A percentile compares a stretch with the other conserved stretches of the same genome.
Evolutionary conservation across 2,113 vertebrate species (phyloP).

Genomic region (Corythaeola cristata): DNA sequence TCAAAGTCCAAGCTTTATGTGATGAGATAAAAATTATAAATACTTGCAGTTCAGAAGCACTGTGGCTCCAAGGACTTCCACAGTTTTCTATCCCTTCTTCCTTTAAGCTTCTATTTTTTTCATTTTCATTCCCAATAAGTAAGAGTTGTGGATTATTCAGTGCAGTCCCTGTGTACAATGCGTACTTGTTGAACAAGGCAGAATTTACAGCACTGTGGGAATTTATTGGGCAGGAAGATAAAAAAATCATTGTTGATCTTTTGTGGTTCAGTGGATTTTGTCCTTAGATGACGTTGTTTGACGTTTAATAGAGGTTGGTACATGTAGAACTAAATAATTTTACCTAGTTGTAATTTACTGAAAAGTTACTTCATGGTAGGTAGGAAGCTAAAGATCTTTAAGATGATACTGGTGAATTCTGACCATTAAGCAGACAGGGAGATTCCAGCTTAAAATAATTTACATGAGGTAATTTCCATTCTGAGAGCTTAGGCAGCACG

Average conservation of each 20-base stretch:
- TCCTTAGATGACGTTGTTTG: neutral
- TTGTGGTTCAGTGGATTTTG: neutral
- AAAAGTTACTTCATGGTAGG: neutral
- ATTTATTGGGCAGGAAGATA: neutral
- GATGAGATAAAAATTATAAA: slow-evolving; percentile 2
- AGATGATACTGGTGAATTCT: neutral
- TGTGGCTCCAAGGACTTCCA: neutral
- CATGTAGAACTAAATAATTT: neutral
- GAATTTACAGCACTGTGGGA: neutral
- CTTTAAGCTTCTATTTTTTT: neutral
- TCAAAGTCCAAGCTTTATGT: neutral
- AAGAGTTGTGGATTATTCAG: neutral
- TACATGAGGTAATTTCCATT: neutral
- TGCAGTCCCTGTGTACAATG: neutral
- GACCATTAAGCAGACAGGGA: neutral
- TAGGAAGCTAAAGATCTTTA: neutral
- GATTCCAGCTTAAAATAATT: neutral
- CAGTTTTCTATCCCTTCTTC: neutral
- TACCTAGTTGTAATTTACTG: neutral
- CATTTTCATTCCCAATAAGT: neutral
- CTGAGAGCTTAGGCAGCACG: neutral
- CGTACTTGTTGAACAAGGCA: neutral
- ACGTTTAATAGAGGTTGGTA: neutral
- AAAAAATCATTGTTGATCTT: neutral
- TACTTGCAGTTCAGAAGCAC: neutral